Evolutionary conservation across 2,113 vertebrate species (phyloP), one percentile per base, ranked within the genome.

Genomic region (Sterna hirundo): DNA sequence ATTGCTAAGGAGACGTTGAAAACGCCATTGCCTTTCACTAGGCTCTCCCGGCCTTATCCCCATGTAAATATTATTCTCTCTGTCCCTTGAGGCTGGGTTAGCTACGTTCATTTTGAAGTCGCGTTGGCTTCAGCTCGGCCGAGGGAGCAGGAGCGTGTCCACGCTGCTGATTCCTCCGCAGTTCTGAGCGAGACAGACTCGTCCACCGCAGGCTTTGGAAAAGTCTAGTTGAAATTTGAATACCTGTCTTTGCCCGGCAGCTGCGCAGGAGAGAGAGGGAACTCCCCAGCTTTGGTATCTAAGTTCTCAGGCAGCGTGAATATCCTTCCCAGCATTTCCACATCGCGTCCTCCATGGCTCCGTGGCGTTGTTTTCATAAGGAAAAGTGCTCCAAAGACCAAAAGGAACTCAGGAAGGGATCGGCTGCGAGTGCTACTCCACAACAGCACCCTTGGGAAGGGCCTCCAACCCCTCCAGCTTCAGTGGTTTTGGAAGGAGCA

Each of bases 351-450:
- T 51, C n/a, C 18, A 0, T 47, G 25, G 64, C 55, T 51, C 75
- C 13, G 1, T 0, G 9, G 44, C 10, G 2, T 7, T 29, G 27
- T 22, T 60, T 29, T 30, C 6, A 0, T 8, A 60, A 13, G 32
- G 10, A 66, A 42, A 36, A 49, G 32, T 0, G 14, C 75, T 65
- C 51, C 16, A 2, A n/a, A 52, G 34, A 19, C 34, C 18, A 20
- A n/a, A 40, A 52, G 46, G 68, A 38, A 27, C 32, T 20, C 44
- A 19, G 2, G 27, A n/a, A 40, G 1, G 54, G 46, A 15, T 60
- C 44, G 11, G 6, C 22, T 60, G 27, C 3, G 22, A 58, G 66
- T 1, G 13, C 36, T 34, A 5, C 15, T 40, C 34, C 29, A 18
- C 69, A 30, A 20, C 1, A 19, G 23, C 13, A 65, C 8, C 52